Base-by-base conservation (phyloP, 2,113 vertebrate species). In the Pollimyrus isidori region DNA sequence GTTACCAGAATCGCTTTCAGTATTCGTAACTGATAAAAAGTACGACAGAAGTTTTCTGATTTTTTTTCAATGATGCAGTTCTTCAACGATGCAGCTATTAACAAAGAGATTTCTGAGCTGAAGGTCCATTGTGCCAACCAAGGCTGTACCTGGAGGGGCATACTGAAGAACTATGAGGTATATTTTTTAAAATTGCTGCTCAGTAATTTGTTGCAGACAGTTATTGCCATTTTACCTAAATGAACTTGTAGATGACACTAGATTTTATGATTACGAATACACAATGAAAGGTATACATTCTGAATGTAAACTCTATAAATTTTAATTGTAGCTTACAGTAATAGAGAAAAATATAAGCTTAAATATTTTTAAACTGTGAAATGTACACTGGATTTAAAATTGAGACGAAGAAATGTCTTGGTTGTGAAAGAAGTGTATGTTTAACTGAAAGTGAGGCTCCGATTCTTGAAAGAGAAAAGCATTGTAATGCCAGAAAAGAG, bases 21-120 rank as follows among this genome's bases (percentile, higher is more conserved):
- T 23, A 86, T 1, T 35, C 26, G 4, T 17, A 53, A 1, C 11
- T 86, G 30, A 86, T 7, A 49, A 49, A 26, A 52, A 86, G 11
- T 49, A 52, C 85, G 13, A 86, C 5, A 53, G 35, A 86, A 19
- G 15, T 21, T 13, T 56, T 53, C 26, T 35, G 35, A 17, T 30
- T 17, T 3, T 53, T 30, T n/a, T 11, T 80, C 89, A 69, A 69
- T 69, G 62, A 69, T 89, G 10, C 91, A 97, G 96, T 95, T 95
- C 84, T 96, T 95, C 91, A 94, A 93, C 6, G 95, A 96, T 91
- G 94, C 94, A 62, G 95, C 96, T 89, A 95, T 95, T 83, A 95
- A 95, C 88, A 96, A 96, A 89, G 96, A 97, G 92, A 96, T 97
- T 89, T 95, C 94, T 56, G 95, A 95, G 0, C 92, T 96, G 90